Percentiles rank a stretch among this genome's conserved stretches.
These are phyloP conservation scores for Ranitomeya imitator DNA, from an alignment of 2,113 vertebrate genomes.

Conservation along the genomic window DNA sequence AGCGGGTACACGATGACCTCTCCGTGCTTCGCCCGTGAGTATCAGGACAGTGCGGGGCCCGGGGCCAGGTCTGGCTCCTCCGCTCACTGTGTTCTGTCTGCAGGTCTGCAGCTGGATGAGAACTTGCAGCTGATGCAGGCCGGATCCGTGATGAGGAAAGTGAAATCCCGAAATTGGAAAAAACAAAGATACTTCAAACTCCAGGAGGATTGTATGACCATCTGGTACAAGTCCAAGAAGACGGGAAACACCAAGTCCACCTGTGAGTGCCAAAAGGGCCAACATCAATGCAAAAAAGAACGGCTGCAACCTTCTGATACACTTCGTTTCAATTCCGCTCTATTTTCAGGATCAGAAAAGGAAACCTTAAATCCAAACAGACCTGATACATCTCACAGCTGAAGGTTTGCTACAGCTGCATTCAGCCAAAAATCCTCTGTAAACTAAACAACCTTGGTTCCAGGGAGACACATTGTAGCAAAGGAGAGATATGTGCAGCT, in stretches of 20 bases:
- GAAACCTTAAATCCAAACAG: too few relatives aligned
- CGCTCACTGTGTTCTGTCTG: not conserved
- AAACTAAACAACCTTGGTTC: not conserved
- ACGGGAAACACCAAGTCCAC: constrained; percentile 81
- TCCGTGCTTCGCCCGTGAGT: constrained; percentile 44
- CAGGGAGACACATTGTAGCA: not conserved
- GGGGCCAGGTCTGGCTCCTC: not conserved
- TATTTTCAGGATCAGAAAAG: not conserved
- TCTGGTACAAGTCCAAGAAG: constrained; percentile 90
- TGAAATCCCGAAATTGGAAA: constrained; percentile 90
- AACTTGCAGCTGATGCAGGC: constrained; percentile 82
- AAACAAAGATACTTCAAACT: constrained; percentile 88
- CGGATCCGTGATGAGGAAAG: constrained; percentile 85
- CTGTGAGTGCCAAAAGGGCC: constrained; percentile 75
- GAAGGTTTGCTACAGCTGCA: not conserved
- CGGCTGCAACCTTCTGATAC: not conserved
- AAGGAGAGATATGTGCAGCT: not conserved
- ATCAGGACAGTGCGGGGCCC: not conserved
- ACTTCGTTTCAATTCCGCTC: not conserved
- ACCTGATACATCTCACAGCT: too few relatives aligned
- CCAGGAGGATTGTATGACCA: constrained; percentile 86
- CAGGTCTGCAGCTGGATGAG: constrained; percentile 80
- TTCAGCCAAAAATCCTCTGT: not conserved
- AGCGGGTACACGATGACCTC: constrained; percentile 12
- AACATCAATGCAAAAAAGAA: too few relatives aligned